Base-by-base conservation (phyloP, 2,888 invertebrate genomes). In the Hypomecis atomaria region DNA sequence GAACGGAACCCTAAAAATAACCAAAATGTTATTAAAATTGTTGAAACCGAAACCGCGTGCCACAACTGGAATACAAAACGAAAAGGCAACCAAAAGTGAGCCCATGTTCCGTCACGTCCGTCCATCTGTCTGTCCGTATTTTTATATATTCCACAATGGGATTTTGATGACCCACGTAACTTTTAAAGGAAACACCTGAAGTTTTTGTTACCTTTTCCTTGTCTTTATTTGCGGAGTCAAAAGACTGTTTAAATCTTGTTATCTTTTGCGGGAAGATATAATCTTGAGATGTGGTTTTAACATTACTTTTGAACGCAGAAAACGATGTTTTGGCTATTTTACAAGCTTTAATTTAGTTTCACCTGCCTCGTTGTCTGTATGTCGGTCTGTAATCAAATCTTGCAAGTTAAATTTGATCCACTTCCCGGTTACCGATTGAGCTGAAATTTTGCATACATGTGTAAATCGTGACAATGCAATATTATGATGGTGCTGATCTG, bases 221-320 rank as follows among this genome's bases (percentile, higher is more conserved):
- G 44, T 37, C 45, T 50, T 44, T 50, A 44, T 56, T 56, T 50
- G 34, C 38, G 23, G 43, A 49, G 42, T 47, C 54, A 55, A 47
- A 54, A 54, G 54, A 13, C 44, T 38, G 45, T n/a, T 42, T 53
- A 9, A 59, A 59, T 53, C 59, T 38, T 53, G 42, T 61, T 61
- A 55, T 48, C 42, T 61, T 49, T 48, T 54, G 45, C 33, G 44
- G 37, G 33, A 34, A n/a, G 34, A n/a, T 5, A 33, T 40, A 47
- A 53, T 53, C 47, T 53, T 53, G 53, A 53, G 44, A 67, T 59
- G 61, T 67, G 53, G 65, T 58, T 67, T 67, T 67, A 62, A 50
- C 60, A 37, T 49, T 49, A 11, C 9, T 1, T 38, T 40, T 40
- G 40, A 4, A 40, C 10, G 5, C 5, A 40, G 10, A 23, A 23